Base-by-base conservation (phyloP, 2,888 invertebrate genomes). In the Pandemis corylana region DNA sequence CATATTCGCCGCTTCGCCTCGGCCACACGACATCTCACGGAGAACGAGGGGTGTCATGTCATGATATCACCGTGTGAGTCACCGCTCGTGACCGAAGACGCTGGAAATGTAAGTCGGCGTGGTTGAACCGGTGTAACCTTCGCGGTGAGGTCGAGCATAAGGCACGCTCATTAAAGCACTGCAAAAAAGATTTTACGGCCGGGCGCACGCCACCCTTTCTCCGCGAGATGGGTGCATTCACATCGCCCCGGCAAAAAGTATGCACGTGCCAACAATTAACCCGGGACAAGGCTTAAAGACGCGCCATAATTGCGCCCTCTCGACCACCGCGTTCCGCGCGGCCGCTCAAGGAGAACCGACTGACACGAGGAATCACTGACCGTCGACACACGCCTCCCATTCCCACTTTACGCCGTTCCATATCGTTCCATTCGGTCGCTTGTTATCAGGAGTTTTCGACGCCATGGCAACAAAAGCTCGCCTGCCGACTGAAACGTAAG, bases 231-330 rank as follows among this genome's bases (percentile, higher is more conserved):
- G 86, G 87, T 87, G 89, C 88, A 86, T 89, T 89, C 87, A 89
- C 87, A 82, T 83, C 81, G 81, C 84, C 85, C 82, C 79, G 76
- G 83, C 84, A 89, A 90, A 90, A 91, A 90, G 87, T 85, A 83
- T 89, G 87, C 94, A 89, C 94, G 93, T 90, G 94, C 93, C 93
- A 85, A 80, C 89, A 89, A 92, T 94, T 94, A 93, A 88, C 79
- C 83, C 84, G 90, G 89, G 89, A 85, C 85, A 82, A 85, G 75
- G 70, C 70, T 71, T 53, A 7, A 53, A 71, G 84, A 82, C 82
- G 82, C 80, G 78, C 77, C 80, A 80, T 86, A 86, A 87, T 85
- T 84, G 85, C 84, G 81, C 87, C 87, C 84, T 81, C 80, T 78
- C 78, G 80, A 82, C 79, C 77, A 78, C 77, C 76, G 76, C 82